Percentiles rank a stretch among this genome's conserved stretches.
phyloP scores from a whole-genome alignment of 2,797 vertebrate species.

The Aeoliscus strigatus region DNA sequence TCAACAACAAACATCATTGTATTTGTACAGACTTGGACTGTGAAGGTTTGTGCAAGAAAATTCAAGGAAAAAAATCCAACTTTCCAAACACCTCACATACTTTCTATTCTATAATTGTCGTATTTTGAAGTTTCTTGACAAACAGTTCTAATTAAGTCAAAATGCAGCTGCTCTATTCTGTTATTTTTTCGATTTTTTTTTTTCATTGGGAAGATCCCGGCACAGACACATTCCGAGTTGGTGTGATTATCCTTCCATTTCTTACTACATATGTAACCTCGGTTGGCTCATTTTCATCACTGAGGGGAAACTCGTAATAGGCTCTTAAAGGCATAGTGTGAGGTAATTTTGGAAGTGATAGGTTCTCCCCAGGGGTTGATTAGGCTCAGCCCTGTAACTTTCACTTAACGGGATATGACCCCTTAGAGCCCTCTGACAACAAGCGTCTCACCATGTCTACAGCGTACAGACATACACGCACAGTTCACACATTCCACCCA shows the following conservation, averaged over 20 bases:
- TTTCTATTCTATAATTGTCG: no score
- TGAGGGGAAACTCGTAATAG: conserved; percentile 42
- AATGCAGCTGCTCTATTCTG: no score
- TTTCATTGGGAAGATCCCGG: no score
- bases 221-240: conserved; percentile 20
- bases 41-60: no score
- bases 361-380: conserved; percentile 67
- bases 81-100: no score
- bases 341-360: conserved; percentile 70
- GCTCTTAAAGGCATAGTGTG: conserved; percentile 52
- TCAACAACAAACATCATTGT: no score
- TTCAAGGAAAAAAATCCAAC: no score
- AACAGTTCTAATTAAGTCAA: no score
- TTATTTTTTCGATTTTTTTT: no score
- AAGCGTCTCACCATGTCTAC: conserved; percentile 35
- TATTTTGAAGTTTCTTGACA: no score
- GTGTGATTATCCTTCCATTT: conserved; percentile 33
- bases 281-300: conserved; percentile 36
- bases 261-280: conserved; percentile 17
- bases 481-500: conserved; percentile 44
- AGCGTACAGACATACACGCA: conserved; percentile 43
- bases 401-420: conserved; percentile 68
- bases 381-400: conserved; percentile 67
- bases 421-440: conserved; percentile 54
- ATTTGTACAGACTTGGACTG: no score